Conservation (phyloP, 2,797 vertebrate genomes). For the Numenius phaeopus region DNA sequence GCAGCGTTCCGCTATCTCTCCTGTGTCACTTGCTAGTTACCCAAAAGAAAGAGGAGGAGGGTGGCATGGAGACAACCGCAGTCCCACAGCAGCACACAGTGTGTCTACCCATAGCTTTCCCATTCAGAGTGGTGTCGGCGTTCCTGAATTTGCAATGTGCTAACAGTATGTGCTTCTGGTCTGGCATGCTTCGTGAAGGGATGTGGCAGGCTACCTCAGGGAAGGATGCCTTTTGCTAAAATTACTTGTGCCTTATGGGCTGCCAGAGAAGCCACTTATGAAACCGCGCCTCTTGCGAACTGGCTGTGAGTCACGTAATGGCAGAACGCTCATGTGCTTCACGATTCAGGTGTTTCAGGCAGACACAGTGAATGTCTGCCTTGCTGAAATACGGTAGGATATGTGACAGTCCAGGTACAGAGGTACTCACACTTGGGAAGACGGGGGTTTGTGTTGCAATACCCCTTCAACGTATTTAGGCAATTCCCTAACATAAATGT, state of each 20-base stretch:
- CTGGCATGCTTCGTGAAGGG: not conserved
- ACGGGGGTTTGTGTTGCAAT: not conserved
- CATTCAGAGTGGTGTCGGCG: not conserved
- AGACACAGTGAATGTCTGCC: fast-evolving
- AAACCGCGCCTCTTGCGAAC: not conserved
- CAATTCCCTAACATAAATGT: not conserved
- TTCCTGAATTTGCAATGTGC: not conserved
- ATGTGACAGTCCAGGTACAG: not conserved
- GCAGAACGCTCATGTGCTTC: not conserved
- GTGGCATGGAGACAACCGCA: not conserved
- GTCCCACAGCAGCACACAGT: not conserved
- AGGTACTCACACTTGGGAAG: not conserved
- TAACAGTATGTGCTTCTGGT: not conserved
- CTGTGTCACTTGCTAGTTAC: not conserved
- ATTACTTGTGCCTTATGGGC: not conserved
- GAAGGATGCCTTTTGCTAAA: not conserved
- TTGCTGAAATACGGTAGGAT: not conserved
- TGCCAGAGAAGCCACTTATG: not conserved
- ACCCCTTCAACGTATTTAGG: not conserved
- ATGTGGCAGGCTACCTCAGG: not conserved
- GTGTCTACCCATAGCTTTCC: not conserved
- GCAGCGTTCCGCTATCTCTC: not conserved
- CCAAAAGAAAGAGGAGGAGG: not conserved
- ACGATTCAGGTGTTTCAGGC: not conserved
- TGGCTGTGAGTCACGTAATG: not conserved